A percentile compares a stretch with the other conserved stretches of the same genome.
Conservation (phyloP, 2,888 invertebrate genomes). For the Tetropium fuscum region DNA sequence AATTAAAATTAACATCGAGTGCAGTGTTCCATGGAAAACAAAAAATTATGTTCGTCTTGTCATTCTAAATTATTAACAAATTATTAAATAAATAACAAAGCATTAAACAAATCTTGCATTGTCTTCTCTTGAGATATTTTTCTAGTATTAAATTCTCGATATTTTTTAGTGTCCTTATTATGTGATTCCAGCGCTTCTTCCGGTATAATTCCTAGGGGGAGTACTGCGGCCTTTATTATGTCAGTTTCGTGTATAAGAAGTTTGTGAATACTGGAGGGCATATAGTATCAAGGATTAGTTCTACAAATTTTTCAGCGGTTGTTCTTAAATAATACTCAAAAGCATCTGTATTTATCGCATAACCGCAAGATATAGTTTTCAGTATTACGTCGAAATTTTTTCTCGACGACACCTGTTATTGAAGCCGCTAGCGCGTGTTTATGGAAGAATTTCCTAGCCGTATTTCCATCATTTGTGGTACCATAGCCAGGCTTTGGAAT, state of each 20-base stretch:
- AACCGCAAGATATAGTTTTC: slow-evolving; percentile 33
- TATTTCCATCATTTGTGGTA: slow-evolving; percentile 42
- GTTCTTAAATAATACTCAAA: slow-evolving; percentile 28
- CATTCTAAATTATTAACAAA: too few relatives aligned
- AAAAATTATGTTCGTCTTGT: too few relatives aligned
- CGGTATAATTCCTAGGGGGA: slow-evolving; percentile 39
- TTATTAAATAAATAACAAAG: too few relatives aligned
- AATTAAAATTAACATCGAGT: too few relatives aligned
- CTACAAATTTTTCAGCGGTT: slow-evolving; percentile 32
- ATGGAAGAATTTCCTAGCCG: slow-evolving; percentile 41
- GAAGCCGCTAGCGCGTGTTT: slow-evolving; percentile 26
- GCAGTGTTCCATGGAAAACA: too few relatives aligned
- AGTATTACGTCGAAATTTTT: slow-evolving; percentile 20
- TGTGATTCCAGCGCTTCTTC: slow-evolving; percentile 40
- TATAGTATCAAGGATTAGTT: slow-evolving; percentile 40
- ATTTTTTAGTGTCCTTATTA: slow-evolving; percentile 31
- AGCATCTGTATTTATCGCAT: slow-evolving; percentile 30
- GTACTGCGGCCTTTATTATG: slow-evolving; percentile 34
- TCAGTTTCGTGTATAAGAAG: slow-evolving; percentile 39
- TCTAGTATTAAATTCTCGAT: slow-evolving; percentile 17
- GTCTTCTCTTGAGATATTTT: too few relatives aligned
- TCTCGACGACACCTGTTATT: slow-evolving; percentile 26
- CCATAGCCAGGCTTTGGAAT: slow-evolving; percentile 42
- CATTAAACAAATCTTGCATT: too few relatives aligned
- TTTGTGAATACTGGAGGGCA: slow-evolving; percentile 41